Evolutionary conservation across 2,113 vertebrate genomes (phyloP), one percentile per base, ranked within the genome.

Genomic region (Parus major): DNA sequence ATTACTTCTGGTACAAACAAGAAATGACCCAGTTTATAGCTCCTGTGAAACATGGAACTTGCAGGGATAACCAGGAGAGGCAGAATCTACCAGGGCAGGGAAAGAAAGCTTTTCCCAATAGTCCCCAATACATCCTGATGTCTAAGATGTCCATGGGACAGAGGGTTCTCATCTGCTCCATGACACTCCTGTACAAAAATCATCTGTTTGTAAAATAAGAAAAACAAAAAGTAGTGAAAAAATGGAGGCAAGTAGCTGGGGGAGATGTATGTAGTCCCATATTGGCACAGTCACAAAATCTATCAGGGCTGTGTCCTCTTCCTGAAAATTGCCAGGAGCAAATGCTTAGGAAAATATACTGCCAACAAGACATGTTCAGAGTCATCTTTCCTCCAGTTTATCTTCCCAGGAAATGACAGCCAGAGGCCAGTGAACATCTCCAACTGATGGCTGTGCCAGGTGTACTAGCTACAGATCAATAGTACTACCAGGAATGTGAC

Each of bases 281-380:
- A 88, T 29, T 82, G 93, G 82, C 82, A 88, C 69, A 78, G 73
- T 31, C 88, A 90, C 78, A 94, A 91, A 92, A 96, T 95, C 92
- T 64, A 73, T 95, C 93, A 95, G 72, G 25, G 63, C 57, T 50
- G 33, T n/a, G 90, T 75, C 87, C 65, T 75, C 27, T 8, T 56
- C 7, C 84, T 77, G 79, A 85, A 94, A 90, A 95, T 2, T 77
- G 85, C 82, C 85, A 86, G 82, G 73, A 94, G 93, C 46, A 86
- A 90, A 90, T 11, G n/a, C 65, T 93, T 69, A 76, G 49, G 78
- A 86, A 87, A 87, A 93, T 76, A 64, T 4, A 87, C 53, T 36
- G 8, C 59, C 90, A 70, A 5, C 5, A 47, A 53, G 78, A 52
- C n/a, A 49, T 7, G 36, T 11, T 61, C 71, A 85, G 72, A 89